Conservation (phyloP, 2,113 vertebrate species). For the Brachypteracias leptosomus region DNA sequence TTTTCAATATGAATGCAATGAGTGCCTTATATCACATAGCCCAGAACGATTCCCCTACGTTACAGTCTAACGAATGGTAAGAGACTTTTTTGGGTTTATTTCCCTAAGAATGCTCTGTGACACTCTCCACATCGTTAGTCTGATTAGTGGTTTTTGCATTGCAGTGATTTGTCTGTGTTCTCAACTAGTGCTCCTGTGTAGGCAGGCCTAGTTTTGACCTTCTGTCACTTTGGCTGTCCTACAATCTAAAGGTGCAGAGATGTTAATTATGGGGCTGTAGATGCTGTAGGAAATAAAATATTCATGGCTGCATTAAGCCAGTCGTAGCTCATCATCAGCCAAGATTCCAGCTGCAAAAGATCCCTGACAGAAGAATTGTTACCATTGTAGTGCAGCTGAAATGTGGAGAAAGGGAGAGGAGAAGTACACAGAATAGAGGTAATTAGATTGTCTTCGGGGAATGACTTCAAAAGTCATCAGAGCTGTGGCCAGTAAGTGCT, state of each 20-base stretch:
- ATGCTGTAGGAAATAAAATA: neutral
- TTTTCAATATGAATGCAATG: constrained; percentile 99
- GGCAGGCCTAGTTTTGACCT: constrained; percentile 7
- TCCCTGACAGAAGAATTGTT: neutral
- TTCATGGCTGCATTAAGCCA: neutral
- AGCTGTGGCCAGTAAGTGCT: neutral
- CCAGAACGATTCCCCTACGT: constrained; percentile 95
- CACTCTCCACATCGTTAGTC: neutral
- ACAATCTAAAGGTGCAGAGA: neutral
- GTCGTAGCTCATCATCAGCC: neutral
- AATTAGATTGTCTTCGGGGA: neutral
- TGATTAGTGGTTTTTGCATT: neutral
- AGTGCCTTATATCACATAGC: constrained; percentile 99
- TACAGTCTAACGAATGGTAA: constrained; percentile 98
- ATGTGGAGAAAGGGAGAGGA: neutral
- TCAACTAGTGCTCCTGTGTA: neutral
- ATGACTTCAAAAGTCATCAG: neutral
- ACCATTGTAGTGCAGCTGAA: neutral
- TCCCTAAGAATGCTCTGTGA: neutral
- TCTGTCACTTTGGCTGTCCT: neutral
- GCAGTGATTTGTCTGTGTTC: neutral
- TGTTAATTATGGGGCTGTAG: constrained; percentile 1
- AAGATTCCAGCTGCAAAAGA: neutral
- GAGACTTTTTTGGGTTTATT: constrained; percentile 23
- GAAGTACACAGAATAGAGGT: neutral